Base-by-base conservation (phyloP, 2,888 invertebrate genomes). In the Pseudococcus jackbeardsleyi region DNA sequence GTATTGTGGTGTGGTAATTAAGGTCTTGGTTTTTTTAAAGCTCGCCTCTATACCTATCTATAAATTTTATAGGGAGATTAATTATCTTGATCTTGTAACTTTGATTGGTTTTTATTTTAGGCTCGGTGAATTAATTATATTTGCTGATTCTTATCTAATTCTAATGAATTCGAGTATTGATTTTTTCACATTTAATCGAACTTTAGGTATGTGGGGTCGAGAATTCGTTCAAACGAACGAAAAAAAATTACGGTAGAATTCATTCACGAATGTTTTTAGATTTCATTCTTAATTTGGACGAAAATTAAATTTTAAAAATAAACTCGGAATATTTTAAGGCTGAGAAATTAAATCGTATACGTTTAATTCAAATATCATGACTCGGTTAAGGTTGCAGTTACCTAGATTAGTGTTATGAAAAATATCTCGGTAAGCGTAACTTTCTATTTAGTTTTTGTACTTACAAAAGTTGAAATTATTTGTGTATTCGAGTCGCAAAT, bases 401-500 rank as follows among this genome's bases (percentile, higher is more conserved):
- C 15, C 5, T 54, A 54, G 15, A 54, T 54, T 54, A 19, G 6
- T 19, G 59, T 59, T 59, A 19, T 59, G 59, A 59, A 59, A 19
- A 59, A 59, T 59, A 59, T 54, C 59, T 59, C 9, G 8, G 6
- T 9, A 5, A 54, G 54, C n/a, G 19, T 6, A 59, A 59, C n/a
- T 72, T 72, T 72, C 33, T 64, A 22, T 17, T 59, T 22, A 11
- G 68, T 72, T 79, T 79, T 79, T 79, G 12, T 42, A 79, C 33
- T 17, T 33, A 33, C 1, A 33, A 79, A 79, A 46, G 33, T 33
- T 72, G 68, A 26, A 72, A 39, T n/a, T 39, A 79, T 79, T 77
- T 79, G 46, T 42, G 79, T 46, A 79, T 42, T 79, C 79, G 79
- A 79, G 46, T 79, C 39, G 46, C 79, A 42, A 79, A 39, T 79